Evolutionary conservation across 2,113 vertebrate species (phyloP).

Genomic region (Pseudopodoces humilis): DNA sequence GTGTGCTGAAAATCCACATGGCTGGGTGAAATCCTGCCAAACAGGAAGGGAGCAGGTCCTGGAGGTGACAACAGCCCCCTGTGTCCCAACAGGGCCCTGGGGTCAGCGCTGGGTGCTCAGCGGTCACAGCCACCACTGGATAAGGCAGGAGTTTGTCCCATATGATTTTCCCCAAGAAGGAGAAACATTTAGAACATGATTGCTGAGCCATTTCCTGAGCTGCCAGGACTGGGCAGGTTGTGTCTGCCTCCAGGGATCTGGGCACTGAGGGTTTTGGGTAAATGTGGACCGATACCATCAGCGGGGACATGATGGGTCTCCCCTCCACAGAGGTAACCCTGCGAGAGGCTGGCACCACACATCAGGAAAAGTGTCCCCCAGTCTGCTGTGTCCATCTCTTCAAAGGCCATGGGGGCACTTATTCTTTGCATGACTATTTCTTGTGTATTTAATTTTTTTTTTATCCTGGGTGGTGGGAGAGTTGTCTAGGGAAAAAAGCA

Average conservation of each 20-base stretch:
- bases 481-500: not conserved
- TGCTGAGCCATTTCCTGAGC: not conserved
- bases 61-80: not conserved
- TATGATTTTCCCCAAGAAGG: not conserved
- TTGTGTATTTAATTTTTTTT: not conserved
- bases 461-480: not conserved
- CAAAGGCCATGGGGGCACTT: not conserved
- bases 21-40: not conserved
- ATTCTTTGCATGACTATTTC: not conserved
- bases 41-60: not conserved
- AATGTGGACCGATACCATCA: not conserved
- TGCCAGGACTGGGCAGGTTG: not conserved
- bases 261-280: fast-evolving
- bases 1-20: not conserved
- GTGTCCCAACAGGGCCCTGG: fast-evolving
- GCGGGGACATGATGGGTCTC: not conserved
- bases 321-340: not conserved
- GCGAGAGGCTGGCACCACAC: fast-evolving
- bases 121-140: fast-evolving
- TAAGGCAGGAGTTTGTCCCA: not conserved
- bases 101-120: not conserved
- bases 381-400: not conserved
- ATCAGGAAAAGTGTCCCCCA: not conserved
- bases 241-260: not conserved
- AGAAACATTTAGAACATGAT: not conserved